These are phyloP conservation scores for Esox masquinongy DNA, from an alignment of 2,797 vertebrate genomes.

Conservation along the genomic window DNA sequence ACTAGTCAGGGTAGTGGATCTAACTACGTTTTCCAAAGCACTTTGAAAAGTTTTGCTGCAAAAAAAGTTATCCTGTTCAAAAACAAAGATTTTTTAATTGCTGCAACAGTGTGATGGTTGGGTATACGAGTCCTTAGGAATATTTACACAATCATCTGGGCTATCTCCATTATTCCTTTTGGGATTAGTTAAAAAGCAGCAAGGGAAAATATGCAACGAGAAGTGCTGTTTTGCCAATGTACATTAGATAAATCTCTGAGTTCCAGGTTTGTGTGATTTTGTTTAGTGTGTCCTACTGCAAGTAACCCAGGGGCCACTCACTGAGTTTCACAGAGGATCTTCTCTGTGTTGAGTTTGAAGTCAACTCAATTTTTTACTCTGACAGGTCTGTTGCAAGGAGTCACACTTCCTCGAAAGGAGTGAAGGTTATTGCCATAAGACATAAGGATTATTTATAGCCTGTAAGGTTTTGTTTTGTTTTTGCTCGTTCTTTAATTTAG, in stretches of 20 bases:
- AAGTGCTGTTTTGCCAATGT: constrained; percentile 4
- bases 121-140: constrained; percentile 22
- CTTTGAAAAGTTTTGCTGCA: not conserved
- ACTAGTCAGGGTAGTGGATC: not conserved
- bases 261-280: constrained; percentile 42
- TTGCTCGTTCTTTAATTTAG: too few species aligned
- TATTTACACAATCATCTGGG: constrained; percentile 24
- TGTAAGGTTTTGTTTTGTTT: not conserved
- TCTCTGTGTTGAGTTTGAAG: not conserved
- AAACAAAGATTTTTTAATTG: constrained; percentile 21
- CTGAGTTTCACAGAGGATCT: not conserved
- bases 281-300: not conserved
- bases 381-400: not conserved
- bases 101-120: constrained; percentile 7
- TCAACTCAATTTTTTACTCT: not conserved
- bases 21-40: not conserved
- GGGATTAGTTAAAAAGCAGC: not conserved
- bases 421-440: not conserved
- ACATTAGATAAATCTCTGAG: constrained; percentile 34
- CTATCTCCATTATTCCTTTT: too few species aligned
- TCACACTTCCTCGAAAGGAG: not conserved
- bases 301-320: not conserved
- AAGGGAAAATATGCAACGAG: constrained; percentile 37
- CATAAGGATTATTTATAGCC: not conserved
- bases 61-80: not conserved